Evolutionary conservation across 2,113 vertebrate genomes (phyloP), one percentile per base, ranked within the genome.

Genomic region (Hippocampus zosterae): DNA sequence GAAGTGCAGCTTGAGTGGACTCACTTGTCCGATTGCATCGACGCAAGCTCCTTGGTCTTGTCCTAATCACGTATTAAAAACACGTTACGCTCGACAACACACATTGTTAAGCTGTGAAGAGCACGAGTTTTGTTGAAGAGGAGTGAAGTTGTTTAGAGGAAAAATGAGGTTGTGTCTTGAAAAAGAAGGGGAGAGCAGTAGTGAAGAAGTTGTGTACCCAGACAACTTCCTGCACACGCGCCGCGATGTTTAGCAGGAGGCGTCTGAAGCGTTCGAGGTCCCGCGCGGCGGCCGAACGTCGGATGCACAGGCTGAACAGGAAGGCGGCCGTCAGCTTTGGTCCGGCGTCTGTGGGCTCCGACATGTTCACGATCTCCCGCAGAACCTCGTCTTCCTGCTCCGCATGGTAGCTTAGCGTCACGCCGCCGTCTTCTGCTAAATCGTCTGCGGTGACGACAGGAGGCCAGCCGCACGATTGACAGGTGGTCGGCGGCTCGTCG

Each of bases 31-130:
- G 90, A 77, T 70, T 93, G 91, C 42, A 88, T 81, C 1, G 83
- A 82, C 27, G 93, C 90, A 0, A 93, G 90, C 37, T 91, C 85
- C 74, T 93, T 92, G 66, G 91, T 93, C 82, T 90, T 92, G 73
- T 92, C 92, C 93, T 93, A 70, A 70, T 78, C 44, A 78, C 19
- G 11, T 1, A 23, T 18, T 71, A 69, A 21, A 62, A 0, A 68
- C 11, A 13, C 13, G 42, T 44, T 44, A 44, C 42, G 13, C 42
- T 44, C 13, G 42, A 62, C 23, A 42, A 60, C 74, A 4, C 12
- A 46, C 29, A 29, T 3, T 44, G 12, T 3, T 42, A 44, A 10
- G 12, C 10, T 44, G 12, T 2, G 12, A 44, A 44, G 10, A 48
- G 46, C 12, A 18, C 15, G 4, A 48, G 42, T 44, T 44, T 44